phyloP scores from a whole-genome alignment of 2,888 invertebrate species.

The Thalpophila matura region DNA sequence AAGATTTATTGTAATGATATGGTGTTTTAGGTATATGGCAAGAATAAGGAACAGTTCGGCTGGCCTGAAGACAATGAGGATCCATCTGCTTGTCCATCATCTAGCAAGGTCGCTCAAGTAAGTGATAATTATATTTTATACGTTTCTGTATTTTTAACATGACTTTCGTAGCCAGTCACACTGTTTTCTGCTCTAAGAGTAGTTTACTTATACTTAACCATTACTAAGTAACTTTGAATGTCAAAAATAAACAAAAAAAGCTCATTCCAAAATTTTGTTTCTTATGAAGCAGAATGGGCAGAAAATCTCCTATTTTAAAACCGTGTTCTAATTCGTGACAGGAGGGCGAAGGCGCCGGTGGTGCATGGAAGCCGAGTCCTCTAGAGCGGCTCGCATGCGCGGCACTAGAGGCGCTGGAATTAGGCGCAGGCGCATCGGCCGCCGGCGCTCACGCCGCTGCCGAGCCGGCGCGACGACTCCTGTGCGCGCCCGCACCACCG shows the following conservation, averaged over 20 bases:
- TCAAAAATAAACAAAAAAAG: too few relatives aligned
- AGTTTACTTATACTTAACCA: too few relatives aligned
- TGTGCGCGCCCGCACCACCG: slow-evolving; percentile 85
- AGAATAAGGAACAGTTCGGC: slow-evolving; percentile 98
- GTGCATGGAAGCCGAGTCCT: slow-evolving; percentile 82
- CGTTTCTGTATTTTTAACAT: too few relatives aligned
- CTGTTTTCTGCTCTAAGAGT: too few relatives aligned
- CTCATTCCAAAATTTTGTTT: too few relatives aligned
- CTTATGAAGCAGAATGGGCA: too few relatives aligned
- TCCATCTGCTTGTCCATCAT: slow-evolving; percentile 84
- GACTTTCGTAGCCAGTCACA: too few relatives aligned
- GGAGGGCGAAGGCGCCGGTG: slow-evolving; percentile 79
- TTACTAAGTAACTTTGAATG: too few relatives aligned
- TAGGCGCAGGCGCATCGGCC: slow-evolving; percentile 76
- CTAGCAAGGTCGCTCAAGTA: slow-evolving; percentile 85
- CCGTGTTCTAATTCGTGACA: slow-evolving; percentile 38
- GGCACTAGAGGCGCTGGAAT: slow-evolving; percentile 84
- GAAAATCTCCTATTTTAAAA: too few relatives aligned
- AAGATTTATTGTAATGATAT: background rate
- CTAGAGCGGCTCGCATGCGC: slow-evolving; percentile 86
- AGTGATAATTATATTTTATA: slow-evolving; percentile 23
- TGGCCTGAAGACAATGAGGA: slow-evolving; percentile 99
- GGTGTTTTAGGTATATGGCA: slow-evolving; percentile 93
- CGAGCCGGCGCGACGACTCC: slow-evolving; percentile 80
- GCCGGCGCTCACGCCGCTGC: slow-evolving; percentile 71